Evolutionary conservation across 2,888 invertebrate genomes (phyloP), one percentile per base, ranked within the genome.

Genomic region (Andrena marginata): DNA sequence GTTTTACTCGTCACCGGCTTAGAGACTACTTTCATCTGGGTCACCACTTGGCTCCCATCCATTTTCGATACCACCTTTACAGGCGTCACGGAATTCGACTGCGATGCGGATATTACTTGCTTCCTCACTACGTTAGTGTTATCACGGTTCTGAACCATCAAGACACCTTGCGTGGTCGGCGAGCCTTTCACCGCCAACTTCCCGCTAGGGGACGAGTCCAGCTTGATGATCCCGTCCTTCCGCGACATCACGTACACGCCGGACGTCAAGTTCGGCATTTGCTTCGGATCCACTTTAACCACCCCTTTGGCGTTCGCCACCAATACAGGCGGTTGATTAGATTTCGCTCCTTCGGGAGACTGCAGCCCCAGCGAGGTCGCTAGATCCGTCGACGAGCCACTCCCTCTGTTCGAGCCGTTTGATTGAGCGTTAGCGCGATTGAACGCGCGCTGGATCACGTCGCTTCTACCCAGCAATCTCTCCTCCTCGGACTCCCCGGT

Each of bases 231-330:
- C 59, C 97, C 97, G 51, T 97, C 96, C 87, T 97, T 97, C 93
- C 96, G 96, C 8, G 97, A 97, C 96, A 97, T 97, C 74, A 97
- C 96, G 91, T 97, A 97, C 54, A 97, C 96, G 87, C 97, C 97
- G 89, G 95, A 94, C 87, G 95, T 94, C 70, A 95, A 91, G 56
- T 95, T 95, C 26, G 97, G 96, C 95, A 97, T 95, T 93, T 97
- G 96, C 90, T 96, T 96, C 63, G 97, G 96, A 92, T 97, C 97
- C 26, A 97, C 96, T 93, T 97, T 96, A 79, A 97, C 96, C 70
- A 97, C 96, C 16, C 97, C 96, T 92, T 97, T 97, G 0, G 95
- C 95, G 85, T 95, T 95, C 0, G 95, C 95, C 8, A 95, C 95
- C 35, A 95, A 88, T n/a, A 92, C 94, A 85, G 78, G 94, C 83